Evolutionary conservation across 2,888 invertebrate species (phyloP).

Genomic region (Perizoma flavofasciatum): DNA sequence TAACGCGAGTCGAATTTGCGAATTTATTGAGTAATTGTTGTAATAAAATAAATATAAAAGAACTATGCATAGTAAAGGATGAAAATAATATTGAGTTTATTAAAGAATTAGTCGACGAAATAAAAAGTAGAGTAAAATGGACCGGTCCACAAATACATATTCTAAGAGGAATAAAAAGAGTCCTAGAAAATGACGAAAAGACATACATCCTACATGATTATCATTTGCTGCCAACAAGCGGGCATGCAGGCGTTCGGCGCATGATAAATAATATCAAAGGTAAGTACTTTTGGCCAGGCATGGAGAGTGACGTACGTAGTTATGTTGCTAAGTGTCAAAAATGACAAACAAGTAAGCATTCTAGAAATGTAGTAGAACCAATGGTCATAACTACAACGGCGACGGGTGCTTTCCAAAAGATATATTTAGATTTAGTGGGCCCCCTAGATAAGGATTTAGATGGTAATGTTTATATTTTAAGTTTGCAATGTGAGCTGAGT

Average conservation of each 20-base stretch:
- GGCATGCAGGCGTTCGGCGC: neutral
- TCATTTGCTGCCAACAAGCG: neutral
- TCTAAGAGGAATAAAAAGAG: neutral
- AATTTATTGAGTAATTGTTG: neutral
- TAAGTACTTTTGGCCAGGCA: neutral
- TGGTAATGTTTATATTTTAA: no score
- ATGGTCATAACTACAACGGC: conserved; percentile 1
- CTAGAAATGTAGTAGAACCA: neutral
- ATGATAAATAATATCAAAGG: conserved; percentile 1
- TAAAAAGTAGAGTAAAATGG: neutral
- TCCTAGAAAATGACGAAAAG: conserved; percentile 1
- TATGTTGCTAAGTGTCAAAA: neutral
- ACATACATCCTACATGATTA: conserved; percentile 1
- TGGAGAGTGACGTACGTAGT: neutral
- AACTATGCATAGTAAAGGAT: neutral
- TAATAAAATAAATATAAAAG: no score
- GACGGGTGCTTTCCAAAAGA: no score
- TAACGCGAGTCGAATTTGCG: neutral
- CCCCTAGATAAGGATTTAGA: no score
- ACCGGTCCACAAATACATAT: neutral
- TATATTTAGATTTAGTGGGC: no score
- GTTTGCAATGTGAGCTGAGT: no score
- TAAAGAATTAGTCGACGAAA: neutral
- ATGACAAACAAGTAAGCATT: neutral
- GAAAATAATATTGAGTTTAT: neutral